Base-by-base conservation (phyloP, 2,888 invertebrate genomes). In the Tromatobia lineatoria region DNA sequence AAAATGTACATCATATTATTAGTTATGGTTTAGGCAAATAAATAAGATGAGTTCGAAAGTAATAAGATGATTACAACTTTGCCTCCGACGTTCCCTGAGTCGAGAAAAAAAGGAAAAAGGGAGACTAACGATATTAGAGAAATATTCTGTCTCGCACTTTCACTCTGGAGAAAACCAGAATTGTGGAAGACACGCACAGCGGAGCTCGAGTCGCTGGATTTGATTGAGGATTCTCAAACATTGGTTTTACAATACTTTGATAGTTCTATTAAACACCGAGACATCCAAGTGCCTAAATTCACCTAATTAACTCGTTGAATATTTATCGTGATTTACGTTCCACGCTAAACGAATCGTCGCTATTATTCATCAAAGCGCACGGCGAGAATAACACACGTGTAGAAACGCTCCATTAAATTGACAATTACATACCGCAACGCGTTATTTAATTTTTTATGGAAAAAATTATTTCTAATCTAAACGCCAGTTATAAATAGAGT, bases 191-290 rank as follows among this genome's bases (percentile, higher is more conserved):
- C 84, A 69, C 80, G 74, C 74, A 75, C 71, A 79, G 42, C 83
- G 67, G 50, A 78, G 78, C 74, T 75, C 86, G 86, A 89, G 85
- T 88, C 87, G 82, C 83, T 64, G 86, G 84, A 88, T 90, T 91
- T 90, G 90, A 91, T 90, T 90, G 89, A 90, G 90, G 91, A 91
- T 84, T 74, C 57, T 45, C 78, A 80, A 80, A 88, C 82, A 75
- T 66, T 66, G 59, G 54, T 78, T 61, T 76, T 73, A 47, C 47
- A 74, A 66, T 76, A 61, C n/a, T 66, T 83, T 8, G 71, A 73
- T 80, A 67, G 80, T 73, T 80, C 81, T 50, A 79, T 86, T 80
- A 81, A 78, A 74, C 73, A 83, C 77, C 70, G 54, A 82, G 64
- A 86, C 83, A 82, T 70, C 81, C 15, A 76, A 74, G 64, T 85